phyloP scores from a whole-genome alignment of 2,888 invertebrate genomes.

The Leptogaster cylindrica region DNA sequence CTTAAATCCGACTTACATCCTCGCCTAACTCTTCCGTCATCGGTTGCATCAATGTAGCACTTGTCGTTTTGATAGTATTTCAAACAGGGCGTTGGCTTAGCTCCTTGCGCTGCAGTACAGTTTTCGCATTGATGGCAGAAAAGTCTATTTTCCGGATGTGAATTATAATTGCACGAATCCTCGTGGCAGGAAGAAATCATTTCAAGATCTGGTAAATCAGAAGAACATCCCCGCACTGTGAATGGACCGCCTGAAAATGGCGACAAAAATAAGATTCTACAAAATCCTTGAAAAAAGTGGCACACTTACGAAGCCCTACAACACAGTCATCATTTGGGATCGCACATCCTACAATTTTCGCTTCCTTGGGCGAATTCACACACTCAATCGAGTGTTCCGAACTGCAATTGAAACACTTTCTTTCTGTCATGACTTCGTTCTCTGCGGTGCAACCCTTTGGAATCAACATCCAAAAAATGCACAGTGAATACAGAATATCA shows the following conservation, averaged over 20 bases:
- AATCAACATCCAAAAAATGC: not conserved
- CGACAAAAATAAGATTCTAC: not conserved
- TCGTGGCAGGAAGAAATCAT: not conserved
- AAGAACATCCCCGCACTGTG: slow-evolving; percentile 1
- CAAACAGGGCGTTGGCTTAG: not conserved
- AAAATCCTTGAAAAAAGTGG: not conserved
- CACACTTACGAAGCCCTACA: slow-evolving; percentile 1
- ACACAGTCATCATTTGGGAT: not conserved
- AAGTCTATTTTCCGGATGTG: not conserved
- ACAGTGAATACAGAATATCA: not conserved
- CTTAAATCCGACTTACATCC: not conserved
- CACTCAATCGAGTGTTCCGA: not conserved
- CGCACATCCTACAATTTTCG: not conserved
- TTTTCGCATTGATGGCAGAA: not conserved
- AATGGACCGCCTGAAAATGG: not conserved
- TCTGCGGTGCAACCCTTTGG: not conserved
- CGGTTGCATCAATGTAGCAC: not conserved
- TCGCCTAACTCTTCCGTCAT: not conserved
- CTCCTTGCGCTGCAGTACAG: not conserved
- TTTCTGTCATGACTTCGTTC: not conserved
- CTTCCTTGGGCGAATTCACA: not conserved
- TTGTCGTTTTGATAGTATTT: not conserved
- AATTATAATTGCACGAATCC: not conserved
- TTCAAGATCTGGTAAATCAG: not conserved
- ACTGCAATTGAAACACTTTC: too few species aligned